These are phyloP conservation scores for Ibycter americanus DNA, from an alignment of 2,797 vertebrate species.

Conservation along the genomic window DNA sequence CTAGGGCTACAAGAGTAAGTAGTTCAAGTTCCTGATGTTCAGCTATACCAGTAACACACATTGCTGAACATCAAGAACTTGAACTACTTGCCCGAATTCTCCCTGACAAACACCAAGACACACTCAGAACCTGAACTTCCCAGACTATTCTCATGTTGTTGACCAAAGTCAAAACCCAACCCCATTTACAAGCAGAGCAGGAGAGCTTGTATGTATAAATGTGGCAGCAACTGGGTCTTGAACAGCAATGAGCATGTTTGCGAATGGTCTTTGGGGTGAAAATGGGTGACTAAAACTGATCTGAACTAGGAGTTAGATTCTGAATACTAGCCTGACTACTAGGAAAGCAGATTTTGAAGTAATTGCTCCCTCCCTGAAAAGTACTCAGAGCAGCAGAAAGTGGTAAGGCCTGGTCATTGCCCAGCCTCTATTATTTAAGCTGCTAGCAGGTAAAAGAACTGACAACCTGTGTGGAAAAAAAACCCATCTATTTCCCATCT, in stretches of 20 bases:
- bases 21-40: background rate
- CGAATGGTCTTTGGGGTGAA: background rate
- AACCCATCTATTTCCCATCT: conserved; percentile 28
- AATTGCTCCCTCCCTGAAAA: conserved; percentile 3
- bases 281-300: background rate
- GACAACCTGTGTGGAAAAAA: conserved; percentile 14
- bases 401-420: conserved; percentile 16
- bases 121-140: background rate
- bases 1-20: background rate
- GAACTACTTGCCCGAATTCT: background rate
- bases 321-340: background rate
- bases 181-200: background rate
- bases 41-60: background rate
- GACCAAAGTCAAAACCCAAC: background rate
- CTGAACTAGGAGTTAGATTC: background rate
- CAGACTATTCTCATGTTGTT: background rate
- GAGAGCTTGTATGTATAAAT: background rate
- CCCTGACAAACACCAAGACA: background rate
- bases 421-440: background rate
- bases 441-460: conserved; percentile 16
- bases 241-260: background rate
- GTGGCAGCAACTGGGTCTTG: background rate
- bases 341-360: background rate
- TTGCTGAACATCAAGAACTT: background rate
- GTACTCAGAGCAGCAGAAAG: background rate